Base-by-base conservation (phyloP, 1,140 invertebrate species). In the Micrasema longulum region DNA sequence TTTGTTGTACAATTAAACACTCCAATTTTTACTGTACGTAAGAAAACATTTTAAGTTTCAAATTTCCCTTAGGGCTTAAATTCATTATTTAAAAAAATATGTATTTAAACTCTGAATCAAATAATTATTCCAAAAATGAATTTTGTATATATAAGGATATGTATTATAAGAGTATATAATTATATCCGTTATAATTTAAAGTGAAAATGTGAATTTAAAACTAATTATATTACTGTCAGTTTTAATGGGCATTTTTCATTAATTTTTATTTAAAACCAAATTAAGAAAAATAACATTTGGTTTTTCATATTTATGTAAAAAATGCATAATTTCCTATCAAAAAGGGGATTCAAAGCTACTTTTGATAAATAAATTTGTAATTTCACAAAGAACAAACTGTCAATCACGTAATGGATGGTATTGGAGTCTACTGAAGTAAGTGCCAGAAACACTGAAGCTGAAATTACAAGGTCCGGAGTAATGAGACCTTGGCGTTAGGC, bases 391-490 rank as follows among this genome's bases (percentile, higher is more conserved):
- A 26, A 16, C 31, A 57, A 57, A 57, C 26, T 16, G 53, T 57
- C 53, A 57, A 57, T 57, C 53, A 16, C n/a, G 53, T 36, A 57
- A 57, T 57, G 53, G 53, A 31, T 18, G 31, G 53, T 35, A 36
- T 57, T 57, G 26, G n/a, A 38, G 53, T 36, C 35, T 12, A 23
- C 9, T 23, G 50, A 26, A 23, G 50, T 22, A 23, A 9, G 50
- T 45, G 43, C 43, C 50, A 12, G n/a, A n/a, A n/a, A n/a, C n/a
- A n/a, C n/a, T n/a, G n/a, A n/a, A n/a, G n/a, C n/a, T 53, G 18
- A 22, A 18, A 53, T 23, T 18, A 53, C 50, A 53, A 23, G 22
- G 50, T 23, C 48, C 50, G n/a, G 22, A 12, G 26, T 26, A 53
- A 53, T 22, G 50, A 23, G 22, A 31, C 50, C 50, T 53, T 53